Evolutionary conservation across 2,888 invertebrate species (phyloP), one percentile per base, ranked within the genome.

Genomic region (Meganola albula): DNA sequence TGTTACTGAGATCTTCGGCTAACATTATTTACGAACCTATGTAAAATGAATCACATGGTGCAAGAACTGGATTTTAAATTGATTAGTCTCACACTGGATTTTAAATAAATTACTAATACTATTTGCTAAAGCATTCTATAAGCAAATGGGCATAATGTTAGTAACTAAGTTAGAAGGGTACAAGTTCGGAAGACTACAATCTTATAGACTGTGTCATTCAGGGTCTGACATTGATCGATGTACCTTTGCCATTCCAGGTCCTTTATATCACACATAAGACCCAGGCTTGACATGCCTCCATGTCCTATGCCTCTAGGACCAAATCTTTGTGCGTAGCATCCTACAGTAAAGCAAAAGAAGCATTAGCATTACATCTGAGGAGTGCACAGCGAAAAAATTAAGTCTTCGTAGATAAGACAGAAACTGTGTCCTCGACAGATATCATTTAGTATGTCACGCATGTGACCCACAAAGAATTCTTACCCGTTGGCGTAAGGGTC

Each of bases 311-410:
- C 95, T 87, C 96, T 93, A 63, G 96, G 96, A 63, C 97, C 97
- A 89, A 93, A 97, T 88, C 92, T 94, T 88, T 95, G 94, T 75
- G 96, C 95, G 90, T 98, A 97, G 90, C 97, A 98, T 88, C 94
- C 95, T 95, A 82, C 71, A 78, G 79, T 78, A 77, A 73, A 80
- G 79, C 79, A 78, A 80, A 73, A 74, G 53, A 72, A 78, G 75
- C 76, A 63, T 74, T 72, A 77, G 58, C 69, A 63, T 45, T 51
- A 50, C 62, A 68, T 65, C 75, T 69, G 64, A 61, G 51, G 74
- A 75, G 71, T 54, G 63, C 76, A 77, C 72, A 74, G 71, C 66
- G 34, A 47, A n/a, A n/a, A n/a, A n/a, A 7, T 20, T 20, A n/a
- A 7, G 20, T 20, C 20, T 5, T 51, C 20, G 8, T 20, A 20